phyloP scores from a whole-genome alignment of 2,797 vertebrate species.

The Parauchenoglanis punctatus region DNA sequence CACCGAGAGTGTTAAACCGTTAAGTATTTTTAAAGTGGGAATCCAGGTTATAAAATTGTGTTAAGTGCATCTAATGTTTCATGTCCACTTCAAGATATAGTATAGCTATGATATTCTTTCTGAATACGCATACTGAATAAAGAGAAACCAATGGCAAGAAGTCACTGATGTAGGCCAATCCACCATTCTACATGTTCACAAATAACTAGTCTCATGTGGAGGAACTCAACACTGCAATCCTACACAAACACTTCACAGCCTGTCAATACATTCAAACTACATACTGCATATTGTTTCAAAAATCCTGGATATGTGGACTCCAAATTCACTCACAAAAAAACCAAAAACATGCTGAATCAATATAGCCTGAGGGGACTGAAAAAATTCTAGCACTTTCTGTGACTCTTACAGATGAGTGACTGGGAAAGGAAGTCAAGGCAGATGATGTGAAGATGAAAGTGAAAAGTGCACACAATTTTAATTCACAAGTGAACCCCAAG shows the following conservation, averaged over 20 bases:
- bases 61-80: too few species aligned
- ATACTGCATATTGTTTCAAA: conserved; percentile 5
- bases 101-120: not conserved
- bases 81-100: not conserved
- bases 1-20: too few species aligned
- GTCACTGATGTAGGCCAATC: not conserved
- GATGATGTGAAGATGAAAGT: conserved; percentile 15
- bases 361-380: conserved; percentile 9
- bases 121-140: not conserved
- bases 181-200: not conserved
- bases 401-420: conserved; percentile 34
- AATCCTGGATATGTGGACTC: conserved; percentile 7
- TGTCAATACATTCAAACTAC: not conserved
- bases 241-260: not conserved
- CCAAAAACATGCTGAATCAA: conserved; percentile 2
- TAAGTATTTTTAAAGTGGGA: too few species aligned
- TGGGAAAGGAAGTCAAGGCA: conserved; percentile 31
- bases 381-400: conserved; percentile 35
- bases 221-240: too few species aligned
- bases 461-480: conserved; percentile 60
- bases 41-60: too few species aligned
- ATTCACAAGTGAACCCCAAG: conserved; percentile 62
- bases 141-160: not conserved
- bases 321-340: conserved; percentile 19
- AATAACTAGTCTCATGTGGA: not conserved